These are phyloP conservation scores for Plebejus anna DNA, from an alignment of 2,888 invertebrate species.

Conservation along the genomic window DNA sequence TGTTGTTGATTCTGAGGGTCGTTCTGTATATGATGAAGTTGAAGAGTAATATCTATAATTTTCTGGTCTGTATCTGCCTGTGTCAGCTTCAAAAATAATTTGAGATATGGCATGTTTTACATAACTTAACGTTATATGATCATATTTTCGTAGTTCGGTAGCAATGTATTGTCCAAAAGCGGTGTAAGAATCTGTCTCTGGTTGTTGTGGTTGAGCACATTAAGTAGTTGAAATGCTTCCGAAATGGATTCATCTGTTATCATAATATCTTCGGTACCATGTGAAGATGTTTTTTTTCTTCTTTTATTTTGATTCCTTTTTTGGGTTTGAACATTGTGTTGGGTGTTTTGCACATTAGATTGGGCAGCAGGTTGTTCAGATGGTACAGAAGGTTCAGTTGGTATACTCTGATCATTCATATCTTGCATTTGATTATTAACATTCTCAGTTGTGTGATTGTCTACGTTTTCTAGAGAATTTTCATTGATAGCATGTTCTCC, in stretches of 20 bases:
- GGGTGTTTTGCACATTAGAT: too few species aligned
- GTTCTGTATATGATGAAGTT: too few species aligned
- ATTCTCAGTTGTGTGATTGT: too few species aligned
- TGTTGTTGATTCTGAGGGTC: too few species aligned
- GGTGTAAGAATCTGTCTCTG: conserved; percentile 33
- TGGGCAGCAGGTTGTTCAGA: too few species aligned
- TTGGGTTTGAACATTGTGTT: too few species aligned
- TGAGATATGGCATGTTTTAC: conserved; percentile 22
- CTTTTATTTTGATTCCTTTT: conserved; percentile 29
- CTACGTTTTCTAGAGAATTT: too few species aligned
- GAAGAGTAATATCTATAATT: conserved; percentile 14
- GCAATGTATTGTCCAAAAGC: conserved; percentile 36
- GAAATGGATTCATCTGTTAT: conserved; percentile 32
- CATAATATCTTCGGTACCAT: conserved; percentile 31
- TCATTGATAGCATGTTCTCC: too few species aligned
- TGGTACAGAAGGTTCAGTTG: too few species aligned
- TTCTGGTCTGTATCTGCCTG: neutral
- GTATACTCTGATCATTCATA: too few species aligned
- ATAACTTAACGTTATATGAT: conserved; percentile 28
- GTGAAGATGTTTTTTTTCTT: conserved; percentile 22
- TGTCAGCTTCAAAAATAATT: conserved; percentile 28
- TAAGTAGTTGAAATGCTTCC: conserved; percentile 36
- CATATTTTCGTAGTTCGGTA: conserved; percentile 36
- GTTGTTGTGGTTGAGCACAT: conserved; percentile 34
- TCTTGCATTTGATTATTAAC: too few species aligned